Evolutionary conservation across 2,113 vertebrate genomes (phyloP).

Genomic region (Actenoides lindsayi): DNA sequence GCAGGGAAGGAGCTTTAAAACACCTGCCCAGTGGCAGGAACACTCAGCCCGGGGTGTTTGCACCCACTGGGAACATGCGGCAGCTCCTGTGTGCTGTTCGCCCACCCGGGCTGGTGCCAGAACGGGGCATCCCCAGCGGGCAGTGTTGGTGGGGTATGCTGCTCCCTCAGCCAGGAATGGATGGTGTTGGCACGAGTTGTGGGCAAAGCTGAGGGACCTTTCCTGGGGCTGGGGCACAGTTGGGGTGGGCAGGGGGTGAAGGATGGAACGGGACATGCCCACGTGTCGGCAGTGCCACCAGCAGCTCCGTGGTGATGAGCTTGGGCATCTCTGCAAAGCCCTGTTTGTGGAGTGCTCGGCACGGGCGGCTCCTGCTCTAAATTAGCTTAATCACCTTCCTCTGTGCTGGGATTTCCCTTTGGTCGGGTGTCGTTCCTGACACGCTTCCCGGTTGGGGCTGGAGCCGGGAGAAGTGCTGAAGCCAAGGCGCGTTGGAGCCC

Average conservation of each 20-base stretch:
- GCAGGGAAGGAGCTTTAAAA: neutral
- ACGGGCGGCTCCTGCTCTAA: neutral
- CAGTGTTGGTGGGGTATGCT: neutral
- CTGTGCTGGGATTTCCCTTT: neutral
- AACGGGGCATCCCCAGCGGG: neutral
- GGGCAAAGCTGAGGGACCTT: neutral
- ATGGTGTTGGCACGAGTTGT: too few relatives aligned
- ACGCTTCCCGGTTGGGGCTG: neutral
- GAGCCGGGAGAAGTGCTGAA: neutral
- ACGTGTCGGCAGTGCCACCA: neutral
- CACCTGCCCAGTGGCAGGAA: neutral
- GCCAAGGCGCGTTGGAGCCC: rapidly evolving
- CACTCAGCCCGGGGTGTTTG: neutral
- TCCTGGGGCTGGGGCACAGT: neutral
- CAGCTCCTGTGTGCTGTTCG: neutral
- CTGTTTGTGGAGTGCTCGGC: rapidly evolving
- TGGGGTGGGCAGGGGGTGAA: neutral
- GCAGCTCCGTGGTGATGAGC: rapidly evolving
- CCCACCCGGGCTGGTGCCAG: neutral
- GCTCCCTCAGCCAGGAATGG: neutral
- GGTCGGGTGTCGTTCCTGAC: rapidly evolving
- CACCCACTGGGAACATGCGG: neutral
- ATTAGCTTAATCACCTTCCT: neutral
- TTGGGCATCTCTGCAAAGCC: neutral
- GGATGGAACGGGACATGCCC: neutral